Evolutionary conservation across 2,888 invertebrate genomes (phyloP).

Genomic region (Tinea semifulvella): DNA sequence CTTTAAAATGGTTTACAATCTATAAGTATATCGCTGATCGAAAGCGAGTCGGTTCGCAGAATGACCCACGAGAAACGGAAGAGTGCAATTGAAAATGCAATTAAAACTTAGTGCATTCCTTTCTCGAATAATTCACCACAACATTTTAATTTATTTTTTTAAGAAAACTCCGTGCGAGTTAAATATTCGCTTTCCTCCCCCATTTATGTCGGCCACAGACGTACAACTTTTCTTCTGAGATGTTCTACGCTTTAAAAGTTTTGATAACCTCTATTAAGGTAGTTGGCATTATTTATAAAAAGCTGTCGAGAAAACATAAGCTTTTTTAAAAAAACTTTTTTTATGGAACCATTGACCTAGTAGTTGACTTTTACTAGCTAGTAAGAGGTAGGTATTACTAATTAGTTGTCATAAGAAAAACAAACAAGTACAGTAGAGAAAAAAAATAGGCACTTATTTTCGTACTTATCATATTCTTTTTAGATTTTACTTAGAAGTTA

Average conservation of each 20-base stretch:
- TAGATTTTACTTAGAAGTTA: too few relatives aligned
- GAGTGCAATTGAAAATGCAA: constrained; percentile 8
- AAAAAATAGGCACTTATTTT: too few relatives aligned
- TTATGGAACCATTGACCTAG: too few relatives aligned
- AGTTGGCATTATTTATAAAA: too few relatives aligned
- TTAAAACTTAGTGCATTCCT: constrained; percentile 8
- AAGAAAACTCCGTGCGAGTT: neutral
- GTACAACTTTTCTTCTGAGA: neutral
- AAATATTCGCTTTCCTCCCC: neutral
- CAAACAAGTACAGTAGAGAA: too few relatives aligned
- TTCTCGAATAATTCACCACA: neutral
- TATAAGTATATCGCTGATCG: neutral
- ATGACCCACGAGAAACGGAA: neutral
- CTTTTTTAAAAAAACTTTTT: too few relatives aligned
- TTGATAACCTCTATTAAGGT: neutral
- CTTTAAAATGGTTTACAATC: neutral
- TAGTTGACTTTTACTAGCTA: too few relatives aligned
- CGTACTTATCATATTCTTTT: too few relatives aligned
- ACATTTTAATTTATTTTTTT: constrained; percentile 10
- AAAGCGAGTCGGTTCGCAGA: neutral
- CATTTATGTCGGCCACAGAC: constrained; percentile 2
- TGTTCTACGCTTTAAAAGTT: neutral
- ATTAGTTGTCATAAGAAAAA: too few relatives aligned
- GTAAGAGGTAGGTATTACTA: too few relatives aligned
- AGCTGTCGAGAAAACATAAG: too few relatives aligned